Conservation (phyloP, 2,888 invertebrate species). For the Pinctada fucata region DNA sequence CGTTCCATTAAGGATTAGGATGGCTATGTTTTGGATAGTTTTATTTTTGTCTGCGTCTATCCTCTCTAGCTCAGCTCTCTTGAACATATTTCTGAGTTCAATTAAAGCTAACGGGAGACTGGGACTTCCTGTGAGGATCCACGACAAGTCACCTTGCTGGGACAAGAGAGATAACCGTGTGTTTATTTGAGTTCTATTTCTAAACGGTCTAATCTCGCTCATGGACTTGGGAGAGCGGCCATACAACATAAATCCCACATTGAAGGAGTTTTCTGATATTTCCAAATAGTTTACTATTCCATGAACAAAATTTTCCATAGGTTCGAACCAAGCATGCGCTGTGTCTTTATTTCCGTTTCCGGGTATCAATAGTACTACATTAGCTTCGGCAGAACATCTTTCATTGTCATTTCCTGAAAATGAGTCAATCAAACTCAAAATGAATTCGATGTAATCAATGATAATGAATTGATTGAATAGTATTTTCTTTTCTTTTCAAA, state of each 20-base stretch:
- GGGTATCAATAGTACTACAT: neutral
- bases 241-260: conserved; percentile 1
- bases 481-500: no score
- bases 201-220: neutral
- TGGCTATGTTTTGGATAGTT: neutral
- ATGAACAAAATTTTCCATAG: neutral
- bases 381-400: neutral
- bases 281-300: neutral
- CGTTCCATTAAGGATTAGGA: neutral
- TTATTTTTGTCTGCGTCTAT: neutral
- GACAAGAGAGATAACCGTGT: neutral
- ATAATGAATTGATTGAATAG: no score
- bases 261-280: neutral
- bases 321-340: neutral
- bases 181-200: neutral
- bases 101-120: neutral
- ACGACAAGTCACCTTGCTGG: neutral
- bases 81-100: neutral
- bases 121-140: neutral
- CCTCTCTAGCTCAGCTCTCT: neutral
- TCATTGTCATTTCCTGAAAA: neutral
- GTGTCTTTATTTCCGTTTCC: neutral
- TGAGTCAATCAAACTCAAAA: no score
- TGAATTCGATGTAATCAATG: no score
- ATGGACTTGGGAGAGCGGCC: neutral